These are phyloP conservation scores for Macrotis lagotis DNA, from an alignment of 2,113 vertebrate species.

Conservation along the genomic window DNA sequence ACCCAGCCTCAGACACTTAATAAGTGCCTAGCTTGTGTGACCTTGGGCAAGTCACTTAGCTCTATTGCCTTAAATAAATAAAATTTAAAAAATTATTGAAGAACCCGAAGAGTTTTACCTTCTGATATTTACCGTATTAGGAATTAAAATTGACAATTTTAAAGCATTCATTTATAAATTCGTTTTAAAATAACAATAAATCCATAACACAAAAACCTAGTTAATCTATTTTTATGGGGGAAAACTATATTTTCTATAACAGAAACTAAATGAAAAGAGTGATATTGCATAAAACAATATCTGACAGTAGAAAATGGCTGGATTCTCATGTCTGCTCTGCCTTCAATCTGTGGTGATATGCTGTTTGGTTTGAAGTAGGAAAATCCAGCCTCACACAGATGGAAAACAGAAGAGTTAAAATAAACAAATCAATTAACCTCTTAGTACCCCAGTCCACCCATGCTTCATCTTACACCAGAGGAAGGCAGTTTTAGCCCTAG, in stretches of 20 bases:
- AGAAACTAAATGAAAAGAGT: background rate
- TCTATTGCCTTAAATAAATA: too few relatives aligned
- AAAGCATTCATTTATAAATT: background rate
- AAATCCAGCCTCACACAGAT: background rate
- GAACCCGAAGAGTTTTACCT: background rate
- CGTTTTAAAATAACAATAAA: background rate
- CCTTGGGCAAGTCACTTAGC: too few relatives aligned
- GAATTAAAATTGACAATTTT: background rate
- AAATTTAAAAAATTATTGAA: background rate
- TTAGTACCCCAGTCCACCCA: background rate
- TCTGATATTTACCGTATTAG: background rate
- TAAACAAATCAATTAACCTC: background rate
- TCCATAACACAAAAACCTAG: background rate
- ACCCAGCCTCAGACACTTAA: too few relatives aligned
- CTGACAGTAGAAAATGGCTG: background rate
- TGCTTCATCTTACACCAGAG: background rate
- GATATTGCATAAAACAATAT: too few relatives aligned
- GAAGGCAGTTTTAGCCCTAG: background rate
- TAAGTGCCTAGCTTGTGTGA: too few relatives aligned
- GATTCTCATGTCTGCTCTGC: background rate
- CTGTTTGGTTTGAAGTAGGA: background rate
- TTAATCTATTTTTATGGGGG: background rate
- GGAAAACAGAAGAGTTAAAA: background rate
- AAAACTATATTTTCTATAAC: background rate
- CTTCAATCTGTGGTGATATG: background rate